Conservation (phyloP, 2,113 vertebrate species). For the Blennius ocellaris region DNA sequence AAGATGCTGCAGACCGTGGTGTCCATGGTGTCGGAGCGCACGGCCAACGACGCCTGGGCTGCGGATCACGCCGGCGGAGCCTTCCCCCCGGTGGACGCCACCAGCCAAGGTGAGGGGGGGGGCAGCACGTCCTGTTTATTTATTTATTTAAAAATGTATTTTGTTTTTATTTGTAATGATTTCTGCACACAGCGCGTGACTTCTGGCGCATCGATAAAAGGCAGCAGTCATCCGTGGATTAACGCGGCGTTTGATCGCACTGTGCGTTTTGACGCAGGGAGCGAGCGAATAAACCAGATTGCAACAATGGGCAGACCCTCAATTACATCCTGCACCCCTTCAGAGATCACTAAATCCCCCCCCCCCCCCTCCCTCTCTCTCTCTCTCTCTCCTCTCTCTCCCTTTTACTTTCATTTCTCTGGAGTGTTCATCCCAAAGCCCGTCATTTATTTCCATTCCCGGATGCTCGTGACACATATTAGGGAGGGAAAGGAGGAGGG, state of each 20-base stretch:
- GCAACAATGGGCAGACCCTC: conserved; percentile 67
- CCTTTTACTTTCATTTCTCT: too few species aligned
- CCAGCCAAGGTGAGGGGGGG: conserved; percentile 83
- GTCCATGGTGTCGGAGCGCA: conserved; percentile 69
- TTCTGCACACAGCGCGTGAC: too few species aligned
- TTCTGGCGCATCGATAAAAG: neutral
- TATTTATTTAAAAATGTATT: too few species aligned
- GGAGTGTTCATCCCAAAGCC: too few species aligned
- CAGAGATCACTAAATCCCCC: too few species aligned
- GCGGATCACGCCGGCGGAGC: conserved; percentile 53
- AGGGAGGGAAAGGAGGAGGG: neutral
- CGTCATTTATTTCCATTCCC: too few species aligned
- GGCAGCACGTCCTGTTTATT: too few species aligned
- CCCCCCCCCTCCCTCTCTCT: too few species aligned
- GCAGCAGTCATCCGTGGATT: neutral
- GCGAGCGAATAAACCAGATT: conserved; percentile 46
- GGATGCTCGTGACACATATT: conserved; percentile 29
- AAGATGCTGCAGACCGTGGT: conserved; percentile 74
- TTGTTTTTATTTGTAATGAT: too few species aligned
- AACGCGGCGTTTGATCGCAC: conserved; percentile 3
- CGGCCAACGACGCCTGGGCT: conserved; percentile 69
- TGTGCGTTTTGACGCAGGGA: conserved; percentile 71
- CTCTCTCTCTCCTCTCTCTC: too few species aligned
- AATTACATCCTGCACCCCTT: neutral
- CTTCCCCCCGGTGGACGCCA: conserved; percentile 61